Evolutionary conservation across 2,888 invertebrate species (phyloP), one percentile per base, ranked within the genome.

Genomic region (Ernsta delagoae): DNA sequence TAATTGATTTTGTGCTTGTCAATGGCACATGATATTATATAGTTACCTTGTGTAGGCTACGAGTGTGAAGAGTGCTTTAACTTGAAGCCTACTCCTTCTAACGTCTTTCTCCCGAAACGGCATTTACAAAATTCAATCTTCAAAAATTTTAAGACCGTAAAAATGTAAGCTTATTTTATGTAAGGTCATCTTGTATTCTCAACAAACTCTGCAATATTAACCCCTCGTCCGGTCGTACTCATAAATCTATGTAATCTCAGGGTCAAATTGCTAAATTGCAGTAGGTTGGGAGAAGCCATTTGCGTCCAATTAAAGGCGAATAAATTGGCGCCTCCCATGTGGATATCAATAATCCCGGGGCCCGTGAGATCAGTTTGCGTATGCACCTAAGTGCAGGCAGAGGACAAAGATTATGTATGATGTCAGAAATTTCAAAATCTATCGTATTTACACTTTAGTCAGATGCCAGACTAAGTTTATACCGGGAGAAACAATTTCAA

Each of bases 291-390:
- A 71, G 72, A 72, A 75, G 75, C 77, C 74, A 77, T 78, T 79
- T 75, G 78, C 76, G 79, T 82, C 86, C 86, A 85, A 88, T 88
- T 87, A 86, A 80, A 85, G 73, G 76, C 75, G 80, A 83, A 86
- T 86, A 84, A 84, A 87, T 83, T 83, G 83, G 80, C 83, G 78
- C 85, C 86, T 83, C 84, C 85, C 83, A 83, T 83, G 83, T 82
- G 83, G 82, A 83, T 87, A 87, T 87, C 86, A 86, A 88, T 87
- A 84, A 84, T 80, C 79, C 73, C 76, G 76, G 74, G 73, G 76
- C 76, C 79, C 79, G 79, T 79, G 79, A 80, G 83, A 85, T 82
- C 81, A 82, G 86, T 85, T 87, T 86, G 86, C 85, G 82, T 82
- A 77, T 80, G 79, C 79, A 76, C 75, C 75, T 77, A 78, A 80